These are phyloP conservation scores for Callinectes sapidus DNA, from an alignment of 2,888 invertebrate genomes.

Conservation along the genomic window DNA sequence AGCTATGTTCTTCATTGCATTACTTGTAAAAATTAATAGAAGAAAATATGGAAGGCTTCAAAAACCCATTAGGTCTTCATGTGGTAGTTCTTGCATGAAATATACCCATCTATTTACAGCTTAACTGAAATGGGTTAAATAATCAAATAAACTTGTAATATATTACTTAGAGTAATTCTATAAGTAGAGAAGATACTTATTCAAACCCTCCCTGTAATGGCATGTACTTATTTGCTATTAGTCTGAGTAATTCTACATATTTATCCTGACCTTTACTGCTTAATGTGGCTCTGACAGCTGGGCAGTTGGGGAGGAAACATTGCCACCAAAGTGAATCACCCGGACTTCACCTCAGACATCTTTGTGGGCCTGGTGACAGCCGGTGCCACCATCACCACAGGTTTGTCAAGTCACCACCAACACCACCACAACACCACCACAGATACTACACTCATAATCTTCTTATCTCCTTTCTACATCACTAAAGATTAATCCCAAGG, in stretches of 20 bases:
- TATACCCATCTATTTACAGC: no score
- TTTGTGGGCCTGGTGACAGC: constrained; percentile 44
- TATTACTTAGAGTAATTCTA: neutral
- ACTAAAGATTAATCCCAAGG: neutral
- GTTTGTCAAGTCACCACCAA: neutral
- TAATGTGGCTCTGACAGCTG: constrained; percentile 12
- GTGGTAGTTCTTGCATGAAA: no score
- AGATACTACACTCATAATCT: neutral
- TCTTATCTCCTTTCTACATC: neutral
- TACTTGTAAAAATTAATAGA: no score
- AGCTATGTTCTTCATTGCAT: no score
- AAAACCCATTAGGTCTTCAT: no score
- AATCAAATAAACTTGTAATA: neutral
- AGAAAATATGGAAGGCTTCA: no score
- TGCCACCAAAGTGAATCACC: constrained; percentile 42
- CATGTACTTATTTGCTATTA: neutral
- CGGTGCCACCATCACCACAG: constrained; percentile 52
- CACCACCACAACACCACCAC: neutral
- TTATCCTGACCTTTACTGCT: neutral
- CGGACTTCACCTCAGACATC: constrained; percentile 58
- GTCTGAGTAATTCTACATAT: neutral
- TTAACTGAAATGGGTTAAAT: no score
- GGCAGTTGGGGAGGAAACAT: constrained; percentile 64
- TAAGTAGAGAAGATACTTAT: neutral
- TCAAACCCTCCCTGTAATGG: neutral